phyloP scores from a whole-genome alignment of 2,888 invertebrate genomes.

The Pterostichus niger region DNA sequence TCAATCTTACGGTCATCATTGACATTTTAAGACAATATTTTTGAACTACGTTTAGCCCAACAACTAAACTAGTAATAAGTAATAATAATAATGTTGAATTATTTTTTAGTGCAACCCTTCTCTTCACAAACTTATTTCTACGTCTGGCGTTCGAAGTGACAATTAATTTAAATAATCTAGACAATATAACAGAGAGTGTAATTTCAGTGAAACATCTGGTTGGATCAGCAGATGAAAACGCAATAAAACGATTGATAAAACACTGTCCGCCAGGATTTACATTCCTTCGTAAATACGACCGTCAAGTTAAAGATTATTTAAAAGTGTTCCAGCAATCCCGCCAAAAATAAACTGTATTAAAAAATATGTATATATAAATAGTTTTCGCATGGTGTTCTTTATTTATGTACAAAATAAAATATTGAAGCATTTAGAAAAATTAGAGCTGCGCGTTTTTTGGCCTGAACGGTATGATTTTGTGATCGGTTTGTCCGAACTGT shows the following conservation, averaged over 20 bases:
- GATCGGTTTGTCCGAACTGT: conserved; percentile 75
- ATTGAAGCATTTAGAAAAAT: background rate
- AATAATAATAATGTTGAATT: background rate
- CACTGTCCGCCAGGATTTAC: conserved; percentile 64
- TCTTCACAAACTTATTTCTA: conserved; percentile 28
- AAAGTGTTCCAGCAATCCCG: conserved; percentile 1
- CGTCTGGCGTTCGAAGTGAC: conserved; percentile 58
- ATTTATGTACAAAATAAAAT: conserved; percentile 27
- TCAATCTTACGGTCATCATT: too few species aligned
- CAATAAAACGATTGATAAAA: conserved; percentile 59
- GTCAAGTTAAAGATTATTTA: conserved; percentile 56
- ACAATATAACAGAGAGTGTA: conserved; percentile 65
- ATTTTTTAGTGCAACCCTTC: conserved; percentile 13
- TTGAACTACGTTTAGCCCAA: background rate
- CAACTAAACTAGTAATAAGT: background rate
- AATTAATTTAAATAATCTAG: conserved; percentile 66
- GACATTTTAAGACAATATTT: background rate
- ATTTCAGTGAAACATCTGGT: conserved; percentile 56
- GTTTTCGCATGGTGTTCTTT: conserved; percentile 43
- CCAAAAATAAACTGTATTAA: conserved; percentile 10
- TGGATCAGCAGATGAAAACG: conserved; percentile 60
- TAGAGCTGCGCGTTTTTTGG: conserved; percentile 64
- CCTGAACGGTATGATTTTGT: conserved; percentile 73
- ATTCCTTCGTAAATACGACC: conserved; percentile 67
- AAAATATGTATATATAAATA: conserved; percentile 12